Base-by-base conservation (phyloP, 2,888 invertebrate genomes). In the Sarcophaga caerulescens region DNA sequence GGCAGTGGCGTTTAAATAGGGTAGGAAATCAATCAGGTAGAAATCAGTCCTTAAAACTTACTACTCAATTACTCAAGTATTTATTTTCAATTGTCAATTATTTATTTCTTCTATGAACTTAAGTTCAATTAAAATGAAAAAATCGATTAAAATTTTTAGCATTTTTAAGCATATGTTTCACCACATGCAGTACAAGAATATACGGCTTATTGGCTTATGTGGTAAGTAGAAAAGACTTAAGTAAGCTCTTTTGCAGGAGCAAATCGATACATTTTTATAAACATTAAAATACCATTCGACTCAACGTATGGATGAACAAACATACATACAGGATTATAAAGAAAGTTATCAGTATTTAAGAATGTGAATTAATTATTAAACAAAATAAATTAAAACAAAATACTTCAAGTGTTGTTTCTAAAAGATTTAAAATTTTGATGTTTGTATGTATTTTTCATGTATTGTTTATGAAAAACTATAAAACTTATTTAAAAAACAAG, bases 381-480 rank as follows among this genome's bases (percentile, higher is more conserved):
- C 35, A 35, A 35, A 35, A 5, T 4, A 4, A 35, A n/a, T 6
- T 0, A 35, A 35, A 10, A 10, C 35, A 35, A 35, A 25, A 25
- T 25, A 4, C 25, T 25, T 25, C 25, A 25, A 25, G 25, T 25
- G 25, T 6, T 35, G n/a, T n/a, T n/a, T n/a, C n/a, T n/a, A n/a
- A n/a, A 35, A 35, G 10, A 35, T 8, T 35, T 35, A 8, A 35
- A 35, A 35, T 35, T 35, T 2, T 35, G 0, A 35, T 19, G n/a
- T 11, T 47, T 23, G 3, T 4, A 25, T 62, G n/a, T 47, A 45
- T 63, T 74, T 47, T 74, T 23, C 47, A 47, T 74, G 74, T 63
- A 23, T 21, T 47, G 62, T 57, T 52, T 10, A 70, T 52, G 1
- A 60, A 11, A 60, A 6, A 47, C 45, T 47, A 44, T 60, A 1